A percentile compares a stretch with the other conserved stretches of the same genome.
These are phyloP conservation scores for Pollicipes pollicipes DNA, from an alignment of 1,140 invertebrate genomes.

Conservation along the genomic window DNA sequence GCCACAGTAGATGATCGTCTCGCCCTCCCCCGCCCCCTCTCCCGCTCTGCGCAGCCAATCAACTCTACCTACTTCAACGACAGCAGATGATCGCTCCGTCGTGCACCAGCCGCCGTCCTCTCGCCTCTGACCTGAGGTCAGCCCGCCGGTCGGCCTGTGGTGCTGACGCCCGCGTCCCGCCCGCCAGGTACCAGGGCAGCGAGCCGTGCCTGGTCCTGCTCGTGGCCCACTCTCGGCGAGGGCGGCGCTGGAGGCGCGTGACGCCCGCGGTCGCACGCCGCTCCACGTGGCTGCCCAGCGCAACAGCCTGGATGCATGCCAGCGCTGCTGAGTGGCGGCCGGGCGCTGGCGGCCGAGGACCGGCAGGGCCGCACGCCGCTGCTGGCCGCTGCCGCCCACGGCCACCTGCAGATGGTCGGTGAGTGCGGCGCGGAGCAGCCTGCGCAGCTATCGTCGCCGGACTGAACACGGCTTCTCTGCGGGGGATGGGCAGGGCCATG, in stretches of 20 bases:
- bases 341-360: background rate
- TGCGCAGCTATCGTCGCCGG: no score
- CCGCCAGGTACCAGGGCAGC: background rate
- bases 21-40: no score
- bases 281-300: background rate
- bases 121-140: no score
- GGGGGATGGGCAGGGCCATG: no score
- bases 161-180: no score
- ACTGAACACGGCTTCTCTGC: no score
- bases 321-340: background rate
- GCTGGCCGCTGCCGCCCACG: background rate
- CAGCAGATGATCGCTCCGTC: no score
- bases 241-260: background rate
- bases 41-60: no score
- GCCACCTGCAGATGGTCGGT: background rate
- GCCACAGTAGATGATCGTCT: no score
- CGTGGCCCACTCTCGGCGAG: background rate
- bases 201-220: background rate
- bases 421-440: background rate
- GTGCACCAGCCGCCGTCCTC: no score
- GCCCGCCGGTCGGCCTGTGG: no score
- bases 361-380: background rate
- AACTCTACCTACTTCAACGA: no score
- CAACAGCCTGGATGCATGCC: background rate
- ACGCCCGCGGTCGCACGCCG: background rate